These are phyloP conservation scores for Thamnophis elegans DNA, from an alignment of 2,797 vertebrate species.

Conservation along the genomic window DNA sequence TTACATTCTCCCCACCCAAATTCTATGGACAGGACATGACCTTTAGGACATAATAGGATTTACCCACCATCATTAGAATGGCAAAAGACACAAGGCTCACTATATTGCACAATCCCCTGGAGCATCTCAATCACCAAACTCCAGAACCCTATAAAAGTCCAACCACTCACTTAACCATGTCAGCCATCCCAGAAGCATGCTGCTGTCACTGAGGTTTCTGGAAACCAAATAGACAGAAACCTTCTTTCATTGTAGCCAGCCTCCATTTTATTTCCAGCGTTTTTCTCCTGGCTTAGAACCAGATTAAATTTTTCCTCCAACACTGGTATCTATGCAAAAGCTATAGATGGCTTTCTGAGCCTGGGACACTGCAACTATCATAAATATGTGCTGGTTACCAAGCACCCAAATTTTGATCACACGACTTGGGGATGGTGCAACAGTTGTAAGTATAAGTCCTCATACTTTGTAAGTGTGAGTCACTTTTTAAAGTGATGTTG, in stretches of 20 bases:
- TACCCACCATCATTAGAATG: too few relatives aligned
- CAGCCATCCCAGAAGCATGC: not conserved
- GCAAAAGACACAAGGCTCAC: too few relatives aligned
- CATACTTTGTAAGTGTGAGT: not conserved
- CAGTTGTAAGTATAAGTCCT: not conserved
- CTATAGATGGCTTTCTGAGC: not conserved
- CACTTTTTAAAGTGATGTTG: not conserved
- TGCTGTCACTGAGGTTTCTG: not conserved
- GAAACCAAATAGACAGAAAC: not conserved
- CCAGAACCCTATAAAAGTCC: too few relatives aligned
- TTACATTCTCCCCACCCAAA: too few relatives aligned
- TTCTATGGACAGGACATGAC: too few relatives aligned
- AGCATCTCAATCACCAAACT: not conserved
- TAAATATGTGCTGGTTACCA: not conserved
- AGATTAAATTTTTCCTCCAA: not conserved
- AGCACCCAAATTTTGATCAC: not conserved
- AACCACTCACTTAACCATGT: too few relatives aligned
- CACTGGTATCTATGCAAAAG: not conserved
- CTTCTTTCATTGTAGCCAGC: not conserved
- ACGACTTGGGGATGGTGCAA: not conserved
- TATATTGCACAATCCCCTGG: not conserved
- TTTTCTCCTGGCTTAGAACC: not conserved
- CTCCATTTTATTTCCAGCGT: not conserved
- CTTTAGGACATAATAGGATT: too few relatives aligned
- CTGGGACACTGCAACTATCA: not conserved